Evolutionary conservation across 2,888 invertebrate genomes (phyloP).

Genomic region (Agrilus mali): DNA sequence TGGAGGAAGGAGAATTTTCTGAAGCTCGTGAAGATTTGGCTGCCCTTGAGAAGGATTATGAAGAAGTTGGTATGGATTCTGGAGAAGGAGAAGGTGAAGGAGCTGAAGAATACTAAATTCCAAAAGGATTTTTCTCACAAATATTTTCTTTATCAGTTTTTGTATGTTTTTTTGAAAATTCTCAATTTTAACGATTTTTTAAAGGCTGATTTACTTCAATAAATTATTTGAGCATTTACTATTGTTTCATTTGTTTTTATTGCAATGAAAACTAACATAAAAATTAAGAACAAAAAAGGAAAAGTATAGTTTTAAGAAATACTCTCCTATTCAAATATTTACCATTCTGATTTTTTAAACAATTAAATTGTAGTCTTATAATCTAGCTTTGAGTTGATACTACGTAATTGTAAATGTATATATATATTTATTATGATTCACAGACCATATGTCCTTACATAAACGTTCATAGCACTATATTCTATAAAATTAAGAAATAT

Average conservation of each 20-base stretch:
- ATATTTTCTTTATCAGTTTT: constrained; percentile 3
- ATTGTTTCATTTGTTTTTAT: not conserved
- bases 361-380: too few species aligned
- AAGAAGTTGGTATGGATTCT: constrained; percentile 80
- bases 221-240: constrained; percentile 1
- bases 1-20: constrained; percentile 79
- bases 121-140: not conserved
- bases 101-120: constrained; percentile 61
- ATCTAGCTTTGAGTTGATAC: too few species aligned
- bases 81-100: constrained; percentile 71
- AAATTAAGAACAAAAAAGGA: too few species aligned
- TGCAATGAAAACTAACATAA: too few species aligned
- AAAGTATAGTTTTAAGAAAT: too few species aligned
- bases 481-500: too few species aligned
- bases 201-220: constrained; percentile 3
- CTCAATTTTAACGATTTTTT: constrained; percentile 4
- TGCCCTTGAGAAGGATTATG: constrained; percentile 76
- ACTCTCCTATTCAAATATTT: too few species aligned
- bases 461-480: too few species aligned
- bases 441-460: too few species aligned
- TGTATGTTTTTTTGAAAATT: not conserved
- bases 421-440: too few species aligned
- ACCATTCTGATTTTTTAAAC: too few species aligned
- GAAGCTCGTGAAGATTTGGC: constrained; percentile 60
- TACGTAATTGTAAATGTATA: too few species aligned